These are phyloP conservation scores for Illadopsis cleaveri DNA, from an alignment of 2,113 vertebrate species.

Conservation along the genomic window DNA sequence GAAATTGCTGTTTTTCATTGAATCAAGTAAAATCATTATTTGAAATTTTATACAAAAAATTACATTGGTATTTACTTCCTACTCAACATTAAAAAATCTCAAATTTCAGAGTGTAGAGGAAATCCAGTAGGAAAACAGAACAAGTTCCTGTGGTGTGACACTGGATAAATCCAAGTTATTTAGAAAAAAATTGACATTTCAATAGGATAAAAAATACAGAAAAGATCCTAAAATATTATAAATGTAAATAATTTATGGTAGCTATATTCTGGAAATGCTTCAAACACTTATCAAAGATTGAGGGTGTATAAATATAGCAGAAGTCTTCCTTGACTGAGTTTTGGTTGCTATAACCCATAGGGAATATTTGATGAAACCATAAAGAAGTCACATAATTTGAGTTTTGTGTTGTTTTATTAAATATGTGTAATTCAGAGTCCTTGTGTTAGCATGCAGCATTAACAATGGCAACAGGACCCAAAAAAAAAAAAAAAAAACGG, in stretches of 20 bases:
- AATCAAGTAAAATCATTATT: not conserved
- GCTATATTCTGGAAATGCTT: not conserved
- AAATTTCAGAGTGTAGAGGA: not conserved
- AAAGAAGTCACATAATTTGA: not conserved
- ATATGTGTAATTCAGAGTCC: not conserved
- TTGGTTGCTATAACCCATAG: not conserved
- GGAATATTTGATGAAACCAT: not conserved
- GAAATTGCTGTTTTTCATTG: not conserved
- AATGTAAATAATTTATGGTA: not conserved
- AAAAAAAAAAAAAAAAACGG: too few species aligned
- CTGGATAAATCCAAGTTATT: not conserved
- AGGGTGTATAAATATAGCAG: not conserved
- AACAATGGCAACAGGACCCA: not conserved
- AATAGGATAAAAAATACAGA: not conserved
- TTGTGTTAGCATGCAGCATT: not conserved
- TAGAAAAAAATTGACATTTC: not conserved
- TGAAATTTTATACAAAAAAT: not conserved
- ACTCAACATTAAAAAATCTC: not conserved
- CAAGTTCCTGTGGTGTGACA: not conserved
- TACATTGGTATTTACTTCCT: not conserved
- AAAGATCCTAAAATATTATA: not conserved
- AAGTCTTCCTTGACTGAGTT: not conserved
- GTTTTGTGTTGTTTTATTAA: not conserved
- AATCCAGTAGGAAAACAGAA: not conserved
- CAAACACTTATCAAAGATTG: not conserved